Conservation (phyloP, 2,888 invertebrate species). For the Heliconius sara region DNA sequence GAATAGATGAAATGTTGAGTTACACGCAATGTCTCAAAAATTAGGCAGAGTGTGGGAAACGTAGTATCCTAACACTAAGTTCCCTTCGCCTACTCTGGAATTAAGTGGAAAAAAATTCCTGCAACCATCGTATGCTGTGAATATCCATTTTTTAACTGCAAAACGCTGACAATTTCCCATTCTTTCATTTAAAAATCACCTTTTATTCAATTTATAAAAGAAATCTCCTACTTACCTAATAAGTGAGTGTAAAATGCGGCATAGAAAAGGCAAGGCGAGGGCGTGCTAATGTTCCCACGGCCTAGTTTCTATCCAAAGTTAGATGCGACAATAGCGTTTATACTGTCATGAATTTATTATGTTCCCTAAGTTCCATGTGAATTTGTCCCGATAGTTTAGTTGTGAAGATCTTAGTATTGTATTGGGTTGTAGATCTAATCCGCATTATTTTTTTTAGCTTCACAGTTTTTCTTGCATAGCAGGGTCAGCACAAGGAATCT, state of each 20-base stretch:
- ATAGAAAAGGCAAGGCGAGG: slow-evolving; percentile 10
- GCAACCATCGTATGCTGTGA: too few relatives aligned
- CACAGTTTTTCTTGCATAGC: neutral
- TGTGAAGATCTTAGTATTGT: neutral
- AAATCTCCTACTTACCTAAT: neutral
- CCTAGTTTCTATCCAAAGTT: slow-evolving; percentile 26
- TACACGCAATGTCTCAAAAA: too few relatives aligned
- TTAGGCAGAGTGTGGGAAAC: too few relatives aligned
- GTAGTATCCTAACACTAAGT: too few relatives aligned
- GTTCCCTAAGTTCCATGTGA: neutral
- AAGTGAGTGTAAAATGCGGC: slow-evolving; percentile 8
- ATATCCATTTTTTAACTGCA: neutral
- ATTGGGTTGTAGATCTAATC: neutral
- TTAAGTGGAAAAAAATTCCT: too few relatives aligned
- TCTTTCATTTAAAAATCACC: neutral
- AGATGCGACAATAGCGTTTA: slow-evolving; percentile 1
- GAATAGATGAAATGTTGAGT: too few relatives aligned
- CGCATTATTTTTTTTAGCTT: neutral
- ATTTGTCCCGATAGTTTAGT: neutral
- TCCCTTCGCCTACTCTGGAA: too few relatives aligned
- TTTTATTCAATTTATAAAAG: slow-evolving; percentile 9
- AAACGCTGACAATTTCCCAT: neutral
- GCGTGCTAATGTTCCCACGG: slow-evolving; percentile 31
- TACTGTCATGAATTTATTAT: slow-evolving; percentile 9
- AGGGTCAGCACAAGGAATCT: neutral